phyloP scores from a whole-genome alignment of 2,888 invertebrate species.

The Heliconius sara region DNA sequence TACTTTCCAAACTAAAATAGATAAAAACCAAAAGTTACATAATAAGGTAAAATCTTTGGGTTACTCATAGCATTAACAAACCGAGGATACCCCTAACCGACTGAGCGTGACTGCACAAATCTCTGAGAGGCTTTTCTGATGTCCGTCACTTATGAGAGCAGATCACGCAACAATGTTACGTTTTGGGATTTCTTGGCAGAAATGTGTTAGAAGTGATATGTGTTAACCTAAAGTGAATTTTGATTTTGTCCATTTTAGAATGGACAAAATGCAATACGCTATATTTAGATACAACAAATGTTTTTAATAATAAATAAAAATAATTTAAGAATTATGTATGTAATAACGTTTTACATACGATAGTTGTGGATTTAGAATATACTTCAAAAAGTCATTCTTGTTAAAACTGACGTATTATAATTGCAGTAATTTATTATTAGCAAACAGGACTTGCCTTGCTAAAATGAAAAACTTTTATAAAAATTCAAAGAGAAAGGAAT shows the following conservation, averaged over 20 bases:
- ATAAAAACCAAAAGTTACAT: neutral
- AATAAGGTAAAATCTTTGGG: neutral
- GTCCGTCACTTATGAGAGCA: slow-evolving; percentile 5
- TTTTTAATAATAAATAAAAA: neutral
- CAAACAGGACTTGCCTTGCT: neutral
- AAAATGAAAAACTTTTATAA: neutral
- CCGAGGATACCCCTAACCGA: neutral
- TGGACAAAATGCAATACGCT: too few relatives aligned
- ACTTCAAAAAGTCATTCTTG: neutral
- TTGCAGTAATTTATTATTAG: neutral
- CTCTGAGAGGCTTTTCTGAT: neutral
- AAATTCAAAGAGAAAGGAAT: neutral
- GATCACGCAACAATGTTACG: neutral
- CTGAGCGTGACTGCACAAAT: neutral
- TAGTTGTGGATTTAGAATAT: neutral
- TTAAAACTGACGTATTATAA: neutral
- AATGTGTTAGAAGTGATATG: neutral
- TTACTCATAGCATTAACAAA: neutral
- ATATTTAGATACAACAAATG: neutral
- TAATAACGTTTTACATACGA: neutral
- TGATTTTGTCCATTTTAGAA: neutral
- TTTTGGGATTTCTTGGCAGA: neutral
- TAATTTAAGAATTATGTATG: neutral
- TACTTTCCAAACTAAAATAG: neutral
- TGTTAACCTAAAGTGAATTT: slow-evolving; percentile 1